These are phyloP conservation scores for Synanthedon myopaeformis DNA, from an alignment of 2,888 invertebrate species.

Conservation along the genomic window DNA sequence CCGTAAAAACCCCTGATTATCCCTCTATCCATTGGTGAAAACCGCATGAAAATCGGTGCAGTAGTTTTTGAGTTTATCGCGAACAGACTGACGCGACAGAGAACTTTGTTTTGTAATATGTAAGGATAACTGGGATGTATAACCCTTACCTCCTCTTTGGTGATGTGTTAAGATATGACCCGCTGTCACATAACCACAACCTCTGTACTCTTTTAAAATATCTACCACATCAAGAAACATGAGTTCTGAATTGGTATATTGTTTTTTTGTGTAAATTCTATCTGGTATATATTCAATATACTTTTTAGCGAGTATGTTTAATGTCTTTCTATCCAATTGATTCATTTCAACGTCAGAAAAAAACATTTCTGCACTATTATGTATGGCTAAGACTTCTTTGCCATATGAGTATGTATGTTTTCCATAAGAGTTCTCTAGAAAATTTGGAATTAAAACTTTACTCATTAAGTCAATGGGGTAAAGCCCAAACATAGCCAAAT, in stretches of 20 bases:
- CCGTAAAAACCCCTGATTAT: too few species aligned
- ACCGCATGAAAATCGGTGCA: too few species aligned
- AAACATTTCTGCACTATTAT: slow-evolving; percentile 73
- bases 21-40: too few species aligned
- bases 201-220: slow-evolving; percentile 52
- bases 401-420: slow-evolving; percentile 52
- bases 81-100: too few species aligned
- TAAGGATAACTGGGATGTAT: not conserved
- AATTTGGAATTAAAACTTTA: slow-evolving; percentile 67
- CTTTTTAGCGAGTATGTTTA: slow-evolving; percentile 68
- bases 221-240: slow-evolving; percentile 71
- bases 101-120: too few species aligned
- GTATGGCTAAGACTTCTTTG: slow-evolving; percentile 73
- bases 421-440: slow-evolving; percentile 68
- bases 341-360: slow-evolving; percentile 70
- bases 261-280: slow-evolving; percentile 55
- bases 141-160: slow-evolving; percentile 65
- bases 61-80: too few species aligned
- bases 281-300: slow-evolving; percentile 71
- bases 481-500: slow-evolving; percentile 66
- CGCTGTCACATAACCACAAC: slow-evolving; percentile 54
- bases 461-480: slow-evolving; percentile 73
- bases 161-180: slow-evolving; percentile 78
- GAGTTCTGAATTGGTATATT: slow-evolving; percentile 63
- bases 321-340: slow-evolving; percentile 53